These are phyloP conservation scores for crab-eating macaque (Macaca fascicularis) DNA, from an alignment of 2,113 vertebrate genomes.

Conservation along the genomic window T2T-MFA8v1.1 NC_088386.1:20551501-20552000, in stretches of 20 bases:
- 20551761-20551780: neutral
- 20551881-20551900: neutral
- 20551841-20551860: neutral
- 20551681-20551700: constrained; percentile 17
- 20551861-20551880: neutral
- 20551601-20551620: neutral
- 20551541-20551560: constrained; percentile 11
- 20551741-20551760: neutral
- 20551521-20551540: constrained; percentile 32
- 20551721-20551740: neutral
- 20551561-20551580: neutral
- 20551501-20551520: neutral
- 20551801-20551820: neutral
- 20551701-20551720: neutral
- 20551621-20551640: neutral
- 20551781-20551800: neutral
- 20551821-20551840: neutral
- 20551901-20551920: neutral
- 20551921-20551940: neutral
- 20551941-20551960: neutral
- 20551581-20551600: neutral
- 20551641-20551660: neutral
- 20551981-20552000: neutral
- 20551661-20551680: neutral
- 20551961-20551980: neutral